Evolutionary conservation across 2,888 invertebrate species (phyloP).

Genomic region (Schizaphis graminum): DNA sequence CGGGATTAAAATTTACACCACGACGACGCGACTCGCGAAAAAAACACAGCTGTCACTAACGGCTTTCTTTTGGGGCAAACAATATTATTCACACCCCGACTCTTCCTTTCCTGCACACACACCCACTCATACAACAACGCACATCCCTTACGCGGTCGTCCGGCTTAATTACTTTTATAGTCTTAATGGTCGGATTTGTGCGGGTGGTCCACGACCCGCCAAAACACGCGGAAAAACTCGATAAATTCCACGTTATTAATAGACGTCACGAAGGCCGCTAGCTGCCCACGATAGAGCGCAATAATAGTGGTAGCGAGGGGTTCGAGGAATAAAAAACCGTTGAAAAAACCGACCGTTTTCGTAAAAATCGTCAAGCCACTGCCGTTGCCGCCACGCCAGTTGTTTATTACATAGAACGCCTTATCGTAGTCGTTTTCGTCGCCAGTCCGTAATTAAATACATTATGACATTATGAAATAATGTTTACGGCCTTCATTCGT

Average conservation of each 20-base stretch:
- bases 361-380: neutral
- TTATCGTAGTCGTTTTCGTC: neutral
- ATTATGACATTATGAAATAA: neutral
- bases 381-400: neutral
- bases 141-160: neutral
- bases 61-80: conserved; percentile 23
- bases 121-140: neutral
- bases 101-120: neutral
- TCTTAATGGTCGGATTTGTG: conserved; percentile 33
- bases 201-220: neutral
- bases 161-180: conserved; percentile 37
- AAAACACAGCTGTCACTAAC: conserved; percentile 58
- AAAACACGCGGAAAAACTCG: conserved; percentile 21
- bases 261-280: neutral
- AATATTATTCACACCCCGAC: neutral
- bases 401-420: neutral
- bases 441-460: neutral
- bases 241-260: conserved; percentile 2
- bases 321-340: neutral
- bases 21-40: conserved; percentile 20
- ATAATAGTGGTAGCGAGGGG: neutral
- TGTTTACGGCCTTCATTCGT: neutral
- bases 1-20: conserved; percentile 60
- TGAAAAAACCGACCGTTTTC: neutral
- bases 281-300: neutral